These are phyloP conservation scores for Ostrea denselamellosa DNA, from an alignment of 1,140 invertebrate genomes.

Conservation along the genomic window DNA sequence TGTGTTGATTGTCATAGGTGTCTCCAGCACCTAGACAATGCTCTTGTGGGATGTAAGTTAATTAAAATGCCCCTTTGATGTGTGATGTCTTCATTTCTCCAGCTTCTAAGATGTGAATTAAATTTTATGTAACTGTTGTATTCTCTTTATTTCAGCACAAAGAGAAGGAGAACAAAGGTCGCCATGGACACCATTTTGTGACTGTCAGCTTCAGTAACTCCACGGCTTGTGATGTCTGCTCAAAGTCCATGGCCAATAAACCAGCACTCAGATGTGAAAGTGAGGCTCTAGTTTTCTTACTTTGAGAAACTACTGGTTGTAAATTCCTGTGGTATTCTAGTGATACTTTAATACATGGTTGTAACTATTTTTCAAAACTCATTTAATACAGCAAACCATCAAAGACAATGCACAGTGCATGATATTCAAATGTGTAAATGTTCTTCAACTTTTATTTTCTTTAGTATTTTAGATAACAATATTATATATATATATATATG, in stretches of 20 bases:
- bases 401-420: too few species aligned
- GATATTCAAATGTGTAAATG: too few species aligned
- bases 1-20: not conserved
- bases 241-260: constrained; percentile 89
- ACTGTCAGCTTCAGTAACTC: constrained; percentile 85
- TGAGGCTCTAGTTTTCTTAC: constrained; percentile 77
- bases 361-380: too few species aligned
- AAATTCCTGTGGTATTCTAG: too few species aligned
- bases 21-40: not conserved
- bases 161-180: constrained; percentile 70
- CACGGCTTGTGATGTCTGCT: constrained; percentile 89
- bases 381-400: too few species aligned
- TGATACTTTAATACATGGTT: too few species aligned
- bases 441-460: too few species aligned
- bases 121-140: not conserved
- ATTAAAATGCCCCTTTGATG: not conserved
- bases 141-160: constrained; percentile 66
- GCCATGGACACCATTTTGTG: constrained; percentile 86
- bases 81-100: not conserved
- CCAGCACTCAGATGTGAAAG: constrained; percentile 86
- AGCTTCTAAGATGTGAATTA: not conserved
- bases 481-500: too few species aligned
- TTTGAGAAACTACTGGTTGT: too few species aligned
- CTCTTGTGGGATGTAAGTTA: not conserved
- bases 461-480: too few species aligned